Evolutionary conservation across 2,113 vertebrate genomes (phyloP).

Genomic region (Toxostoma redivivum): DNA sequence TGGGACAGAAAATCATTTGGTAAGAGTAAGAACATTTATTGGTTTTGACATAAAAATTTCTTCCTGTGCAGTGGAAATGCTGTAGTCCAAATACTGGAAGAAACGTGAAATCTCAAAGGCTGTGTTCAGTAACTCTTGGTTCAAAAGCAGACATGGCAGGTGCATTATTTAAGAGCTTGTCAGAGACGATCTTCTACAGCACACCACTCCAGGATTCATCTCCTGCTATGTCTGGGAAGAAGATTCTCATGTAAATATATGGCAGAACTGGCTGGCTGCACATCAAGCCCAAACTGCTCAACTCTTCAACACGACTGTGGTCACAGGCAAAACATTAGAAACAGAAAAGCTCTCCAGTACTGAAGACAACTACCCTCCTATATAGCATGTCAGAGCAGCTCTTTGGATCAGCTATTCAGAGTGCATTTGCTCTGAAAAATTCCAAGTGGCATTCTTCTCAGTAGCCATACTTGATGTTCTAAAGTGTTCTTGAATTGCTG

Average conservation of each 20-base stretch:
- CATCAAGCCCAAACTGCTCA: background rate
- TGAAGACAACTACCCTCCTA: background rate
- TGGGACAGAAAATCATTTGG: constrained; percentile 64
- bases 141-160: constrained; percentile 43
- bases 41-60: constrained; percentile 59
- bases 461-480: background rate
- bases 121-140: constrained; percentile 48
- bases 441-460: background rate
- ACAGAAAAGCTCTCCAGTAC: background rate
- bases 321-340: background rate
- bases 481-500: background rate
- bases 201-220: background rate
- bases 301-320: background rate
- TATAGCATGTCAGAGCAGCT: background rate
- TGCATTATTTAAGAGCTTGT: constrained; percentile 76
- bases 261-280: background rate
- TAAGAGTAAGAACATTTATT: constrained; percentile 58
- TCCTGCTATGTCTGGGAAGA: background rate
- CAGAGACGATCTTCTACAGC: constrained; percentile 63
- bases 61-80: constrained; percentile 4
- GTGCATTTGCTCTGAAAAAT: background rate
- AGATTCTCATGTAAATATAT: background rate
- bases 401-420: background rate
- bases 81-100: constrained; percentile 51
- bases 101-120: constrained; percentile 50